Percentiles rank a stretch among this genome's conserved stretches.
phyloP scores from a whole-genome alignment of 2,113 vertebrate genomes.

The Daphoenositta chrysoptera region DNA sequence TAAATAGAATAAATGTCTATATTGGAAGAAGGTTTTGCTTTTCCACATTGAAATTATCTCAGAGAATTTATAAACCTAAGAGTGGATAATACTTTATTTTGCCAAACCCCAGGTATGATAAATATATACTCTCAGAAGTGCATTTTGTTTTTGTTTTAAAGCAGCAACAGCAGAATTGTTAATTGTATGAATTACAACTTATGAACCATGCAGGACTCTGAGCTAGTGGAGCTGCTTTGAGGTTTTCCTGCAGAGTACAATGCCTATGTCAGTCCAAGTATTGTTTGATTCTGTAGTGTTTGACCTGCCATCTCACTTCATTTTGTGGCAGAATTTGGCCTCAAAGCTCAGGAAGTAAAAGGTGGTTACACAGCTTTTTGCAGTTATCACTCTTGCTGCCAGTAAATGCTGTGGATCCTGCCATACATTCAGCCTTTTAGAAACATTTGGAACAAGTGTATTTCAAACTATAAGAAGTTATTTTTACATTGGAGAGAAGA shows the following conservation, averaged over 20 bases:
- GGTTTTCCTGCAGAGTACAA: neutral
- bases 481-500: neutral
- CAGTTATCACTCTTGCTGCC: neutral
- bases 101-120: neutral
- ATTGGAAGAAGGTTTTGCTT: constrained; percentile 7
- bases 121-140: neutral
- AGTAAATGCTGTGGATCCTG: neutral
- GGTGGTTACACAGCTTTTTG: neutral
- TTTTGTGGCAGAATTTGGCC: neutral
- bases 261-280: neutral
- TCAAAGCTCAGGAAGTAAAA: neutral
- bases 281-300: neutral
- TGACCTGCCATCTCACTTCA: neutral
- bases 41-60: neutral
- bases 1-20: constrained; percentile 13
- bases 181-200: neutral
- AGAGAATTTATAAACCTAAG: neutral
- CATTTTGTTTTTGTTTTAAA: neutral
- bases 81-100: neutral
- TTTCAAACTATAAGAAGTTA: neutral
- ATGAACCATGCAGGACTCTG: neutral
- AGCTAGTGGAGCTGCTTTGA: neutral
- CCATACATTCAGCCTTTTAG: neutral
- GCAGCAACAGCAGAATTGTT: neutral
- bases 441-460: neutral